Conservation (phyloP, 1,140 invertebrate genomes). For the Colletes latitarsis region DNA sequence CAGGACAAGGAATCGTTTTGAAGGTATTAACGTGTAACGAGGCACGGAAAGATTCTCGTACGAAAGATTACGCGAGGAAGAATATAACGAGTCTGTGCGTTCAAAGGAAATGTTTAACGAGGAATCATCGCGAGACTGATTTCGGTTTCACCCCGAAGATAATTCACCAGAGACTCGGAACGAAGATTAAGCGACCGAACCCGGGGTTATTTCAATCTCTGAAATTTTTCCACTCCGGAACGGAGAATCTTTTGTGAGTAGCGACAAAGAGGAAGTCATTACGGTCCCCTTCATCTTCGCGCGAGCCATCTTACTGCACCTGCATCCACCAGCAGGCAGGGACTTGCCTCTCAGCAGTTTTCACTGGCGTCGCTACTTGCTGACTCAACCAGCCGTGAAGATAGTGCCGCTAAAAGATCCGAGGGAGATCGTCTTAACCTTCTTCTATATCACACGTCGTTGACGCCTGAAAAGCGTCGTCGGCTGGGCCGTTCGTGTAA, state of each 20-base stretch:
- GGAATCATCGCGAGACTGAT: too few species aligned
- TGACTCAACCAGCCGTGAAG: constrained; percentile 62
- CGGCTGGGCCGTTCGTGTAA: constrained; percentile 10
- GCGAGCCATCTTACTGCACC: constrained; percentile 51
- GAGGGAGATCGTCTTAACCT: constrained; percentile 60
- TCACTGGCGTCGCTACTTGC: constrained; percentile 54
- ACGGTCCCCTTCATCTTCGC: constrained; percentile 39
- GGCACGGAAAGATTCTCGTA: too few species aligned
- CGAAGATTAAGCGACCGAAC: constrained; percentile 5
- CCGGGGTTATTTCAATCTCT: constrained; percentile 10
- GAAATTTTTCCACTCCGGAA: not conserved
- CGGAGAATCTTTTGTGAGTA: constrained; percentile 13
- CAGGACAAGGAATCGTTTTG: too few species aligned
- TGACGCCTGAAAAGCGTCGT: constrained; percentile 56
- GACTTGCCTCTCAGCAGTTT: constrained; percentile 62
- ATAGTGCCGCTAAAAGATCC: constrained; percentile 47
- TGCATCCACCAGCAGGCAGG: constrained; percentile 46
- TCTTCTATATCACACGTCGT: constrained; percentile 61
- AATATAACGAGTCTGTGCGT: too few species aligned
- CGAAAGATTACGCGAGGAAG: too few species aligned
- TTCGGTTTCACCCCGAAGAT: too few species aligned
- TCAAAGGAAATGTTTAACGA: too few species aligned
- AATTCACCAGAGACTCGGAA: not conserved
- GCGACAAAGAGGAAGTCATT: constrained; percentile 34
- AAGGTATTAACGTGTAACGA: too few species aligned